Percentiles rank a stretch among this genome's conserved stretches.
Conservation (phyloP, 2,113 vertebrate genomes). For the Neogale vison region DNA sequence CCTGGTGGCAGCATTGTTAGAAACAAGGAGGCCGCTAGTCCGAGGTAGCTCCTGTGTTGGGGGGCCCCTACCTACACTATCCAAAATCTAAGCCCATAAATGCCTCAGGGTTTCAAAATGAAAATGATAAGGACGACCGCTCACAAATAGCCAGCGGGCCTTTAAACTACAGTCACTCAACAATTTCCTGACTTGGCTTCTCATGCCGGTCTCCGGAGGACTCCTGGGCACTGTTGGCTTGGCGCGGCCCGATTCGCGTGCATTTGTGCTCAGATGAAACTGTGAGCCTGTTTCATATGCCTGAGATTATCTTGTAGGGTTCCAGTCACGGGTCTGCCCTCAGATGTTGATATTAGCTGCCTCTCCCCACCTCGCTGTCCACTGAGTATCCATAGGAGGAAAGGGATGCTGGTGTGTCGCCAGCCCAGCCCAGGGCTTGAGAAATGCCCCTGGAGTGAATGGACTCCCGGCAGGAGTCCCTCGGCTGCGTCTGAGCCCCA, state of each 20-base stretch:
- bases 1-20: background rate
- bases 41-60: background rate
- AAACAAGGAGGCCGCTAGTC: background rate
- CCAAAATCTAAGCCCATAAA: background rate
- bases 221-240: background rate
- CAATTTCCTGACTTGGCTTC: background rate
- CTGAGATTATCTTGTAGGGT: background rate
- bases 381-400: too few relatives aligned
- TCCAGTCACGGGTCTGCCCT: background rate
- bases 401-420: background rate
- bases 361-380: background rate
- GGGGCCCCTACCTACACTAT: background rate
- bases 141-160: background rate
- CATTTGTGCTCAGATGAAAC: background rate
- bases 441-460: background rate
- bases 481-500: background rate
- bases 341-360: background rate
- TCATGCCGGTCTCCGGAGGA: background rate
- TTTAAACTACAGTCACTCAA: background rate
- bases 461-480: background rate
- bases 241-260: fast-evolving
- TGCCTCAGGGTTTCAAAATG: background rate
- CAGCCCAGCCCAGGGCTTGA: background rate
- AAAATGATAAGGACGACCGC: too few relatives aligned
- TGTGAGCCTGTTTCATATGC: too few relatives aligned